phyloP scores from a whole-genome alignment of 1,140 invertebrate species.

The Tenebrio molitor region DNA sequence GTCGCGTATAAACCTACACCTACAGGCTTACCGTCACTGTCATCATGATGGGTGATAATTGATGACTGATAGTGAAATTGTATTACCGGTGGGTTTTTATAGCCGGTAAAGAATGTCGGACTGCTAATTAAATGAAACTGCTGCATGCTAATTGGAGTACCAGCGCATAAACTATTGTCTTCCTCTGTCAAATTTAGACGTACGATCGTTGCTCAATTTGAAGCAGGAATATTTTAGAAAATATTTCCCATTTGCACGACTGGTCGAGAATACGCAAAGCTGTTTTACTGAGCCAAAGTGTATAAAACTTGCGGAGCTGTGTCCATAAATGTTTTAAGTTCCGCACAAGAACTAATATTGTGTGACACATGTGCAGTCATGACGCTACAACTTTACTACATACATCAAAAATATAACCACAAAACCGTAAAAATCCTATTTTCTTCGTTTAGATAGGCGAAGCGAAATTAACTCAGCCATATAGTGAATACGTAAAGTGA shows the following conservation, averaged over 20 bases:
- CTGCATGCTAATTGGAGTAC: slow-evolving; percentile 14
- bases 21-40: slow-evolving; percentile 23
- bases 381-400: slow-evolving; percentile 21
- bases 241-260: too few species aligned
- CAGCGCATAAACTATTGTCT: background rate
- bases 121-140: slow-evolving; percentile 1
- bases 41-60: slow-evolving; percentile 24
- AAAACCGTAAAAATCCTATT: slow-evolving; percentile 14
- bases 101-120: background rate
- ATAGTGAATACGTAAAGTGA: slow-evolving; percentile 12
- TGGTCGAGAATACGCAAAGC: too few species aligned
- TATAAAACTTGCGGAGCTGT: too few species aligned
- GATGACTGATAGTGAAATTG: slow-evolving; percentile 39
- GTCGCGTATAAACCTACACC: slow-evolving; percentile 7
- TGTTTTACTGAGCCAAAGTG: too few species aligned
- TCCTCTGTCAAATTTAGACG: background rate
- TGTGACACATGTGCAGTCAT: slow-evolving; percentile 1
- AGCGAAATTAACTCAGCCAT: slow-evolving; percentile 21
- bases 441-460: slow-evolving; percentile 17
- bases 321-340: too few species aligned
- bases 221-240: too few species aligned
- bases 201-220: background rate
- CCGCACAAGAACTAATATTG: slow-evolving; percentile 20
- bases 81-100: slow-evolving; percentile 33
- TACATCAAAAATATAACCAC: slow-evolving; percentile 33